Evolutionary conservation across 1,140 invertebrate species (phyloP).

Genomic region (Conus ventricosus): DNA sequence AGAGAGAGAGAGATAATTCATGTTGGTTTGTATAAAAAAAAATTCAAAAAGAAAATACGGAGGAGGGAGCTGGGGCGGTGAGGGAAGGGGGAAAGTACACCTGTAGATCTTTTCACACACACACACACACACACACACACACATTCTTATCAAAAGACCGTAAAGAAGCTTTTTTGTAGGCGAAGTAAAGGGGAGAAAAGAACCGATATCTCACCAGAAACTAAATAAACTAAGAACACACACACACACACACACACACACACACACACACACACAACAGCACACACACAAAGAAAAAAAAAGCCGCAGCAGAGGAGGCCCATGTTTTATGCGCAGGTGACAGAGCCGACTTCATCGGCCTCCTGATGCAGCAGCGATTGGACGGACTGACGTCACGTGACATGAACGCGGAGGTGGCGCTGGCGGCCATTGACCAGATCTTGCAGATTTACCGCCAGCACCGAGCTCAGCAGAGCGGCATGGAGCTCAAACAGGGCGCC

Average conservation of each 20-base stretch:
- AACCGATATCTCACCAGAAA: neutral
- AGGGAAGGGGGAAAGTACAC: neutral
- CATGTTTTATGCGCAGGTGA: constrained; percentile 17
- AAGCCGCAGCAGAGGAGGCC: too few species aligned
- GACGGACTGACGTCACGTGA: constrained; percentile 31
- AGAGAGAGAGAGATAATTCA: too few species aligned
- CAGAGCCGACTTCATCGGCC: constrained; percentile 29
- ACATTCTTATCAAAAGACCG: too few species aligned
- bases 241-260: neutral
- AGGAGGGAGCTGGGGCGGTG: neutral
- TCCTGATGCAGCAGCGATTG: constrained; percentile 32
- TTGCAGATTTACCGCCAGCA: constrained; percentile 32
- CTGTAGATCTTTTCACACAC: too few species aligned
- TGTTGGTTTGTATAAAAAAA: too few species aligned
- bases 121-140: too few species aligned
- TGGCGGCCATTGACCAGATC: constrained; percentile 35
- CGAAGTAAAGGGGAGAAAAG: too few species aligned
- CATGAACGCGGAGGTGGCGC: constrained; percentile 23
- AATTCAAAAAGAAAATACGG: neutral
- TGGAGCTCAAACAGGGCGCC: constrained; percentile 10
- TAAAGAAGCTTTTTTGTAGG: too few species aligned
- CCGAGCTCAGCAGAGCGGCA: constrained; percentile 11
- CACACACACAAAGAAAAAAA: too few species aligned
- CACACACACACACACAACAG: constrained; percentile 20
- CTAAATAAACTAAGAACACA: neutral